Percentiles rank a stretch among this genome's conserved stretches.
Evolutionary conservation across 2,888 invertebrate species (phyloP).

Genomic region (Drosophila phalerata): DNA sequence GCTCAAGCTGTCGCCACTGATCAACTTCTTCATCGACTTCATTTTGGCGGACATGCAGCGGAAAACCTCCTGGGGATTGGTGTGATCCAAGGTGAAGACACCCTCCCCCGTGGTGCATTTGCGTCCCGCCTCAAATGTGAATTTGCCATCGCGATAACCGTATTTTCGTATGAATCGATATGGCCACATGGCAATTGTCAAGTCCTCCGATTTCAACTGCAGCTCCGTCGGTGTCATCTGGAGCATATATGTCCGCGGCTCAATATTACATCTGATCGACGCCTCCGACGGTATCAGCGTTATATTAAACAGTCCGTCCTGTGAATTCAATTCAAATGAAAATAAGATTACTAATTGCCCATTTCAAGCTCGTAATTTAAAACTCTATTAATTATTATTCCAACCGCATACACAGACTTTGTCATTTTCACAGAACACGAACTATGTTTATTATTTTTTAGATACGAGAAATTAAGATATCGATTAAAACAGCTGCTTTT

Average conservation of each 20-base stretch:
- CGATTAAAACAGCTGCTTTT: background rate
- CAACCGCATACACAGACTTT: background rate
- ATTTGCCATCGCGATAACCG: slow-evolving; percentile 94
- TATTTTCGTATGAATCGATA: slow-evolving; percentile 93
- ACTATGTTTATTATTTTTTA: slow-evolving; percentile 2
- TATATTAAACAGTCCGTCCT: slow-evolving; percentile 92
- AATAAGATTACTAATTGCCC: background rate
- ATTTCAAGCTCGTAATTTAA: background rate
- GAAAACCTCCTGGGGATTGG: slow-evolving; percentile 93
- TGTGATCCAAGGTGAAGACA: slow-evolving; percentile 92
- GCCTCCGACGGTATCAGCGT: slow-evolving; percentile 92
- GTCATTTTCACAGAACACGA: background rate
- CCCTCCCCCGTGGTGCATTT: slow-evolving; percentile 95
- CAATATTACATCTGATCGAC: slow-evolving; percentile 91
- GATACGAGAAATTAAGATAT: background rate
- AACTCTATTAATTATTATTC: background rate
- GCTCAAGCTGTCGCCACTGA: slow-evolving; percentile 89
- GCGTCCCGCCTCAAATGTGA: slow-evolving; percentile 94
- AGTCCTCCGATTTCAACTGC: slow-evolving; percentile 89
- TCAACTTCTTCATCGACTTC: slow-evolving; percentile 94
- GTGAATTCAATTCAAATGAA: background rate
- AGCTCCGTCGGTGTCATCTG: slow-evolving; percentile 91
- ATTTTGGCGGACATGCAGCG: slow-evolving; percentile 93
- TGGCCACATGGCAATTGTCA: slow-evolving; percentile 91
- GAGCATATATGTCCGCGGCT: slow-evolving; percentile 90